Percentiles rank a stretch among this genome's conserved stretches.
Conservation (phyloP, 2,113 vertebrate genomes). For the Erythrocercus mccallii region DNA sequence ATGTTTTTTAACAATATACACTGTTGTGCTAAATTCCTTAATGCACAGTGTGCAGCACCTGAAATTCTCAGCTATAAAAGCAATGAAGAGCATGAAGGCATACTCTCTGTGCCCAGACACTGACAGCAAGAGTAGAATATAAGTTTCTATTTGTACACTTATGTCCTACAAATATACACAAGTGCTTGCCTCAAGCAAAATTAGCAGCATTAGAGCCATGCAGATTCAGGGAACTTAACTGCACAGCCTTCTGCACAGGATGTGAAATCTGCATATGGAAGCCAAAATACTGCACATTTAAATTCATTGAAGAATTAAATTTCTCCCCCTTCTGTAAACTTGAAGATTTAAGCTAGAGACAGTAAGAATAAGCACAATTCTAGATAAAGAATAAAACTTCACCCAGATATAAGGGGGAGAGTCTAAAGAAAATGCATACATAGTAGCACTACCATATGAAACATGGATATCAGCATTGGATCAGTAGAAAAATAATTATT, state of each 20-base stretch:
- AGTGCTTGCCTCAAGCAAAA: not conserved
- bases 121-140: not conserved
- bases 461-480: slow-evolving; percentile 24
- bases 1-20: not conserved
- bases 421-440: not conserved
- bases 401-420: not conserved
- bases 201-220: not conserved
- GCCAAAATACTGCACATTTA: not conserved
- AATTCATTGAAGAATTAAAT: not conserved
- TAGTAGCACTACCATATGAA: slow-evolving; percentile 3
- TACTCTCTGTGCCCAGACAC: not conserved
- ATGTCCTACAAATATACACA: not conserved
- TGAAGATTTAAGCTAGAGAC: slow-evolving; percentile 19
- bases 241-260: not conserved
- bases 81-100: not conserved
- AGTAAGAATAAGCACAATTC: slow-evolving; percentile 2
- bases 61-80: not conserved
- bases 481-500: slow-evolving; percentile 1
- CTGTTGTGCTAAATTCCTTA: not conserved
- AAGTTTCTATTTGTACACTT: not conserved
- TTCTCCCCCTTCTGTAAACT: not conserved
- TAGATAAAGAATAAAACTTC: slow-evolving; percentile 13
- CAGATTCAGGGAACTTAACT: not conserved
- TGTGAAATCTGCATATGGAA: not conserved
- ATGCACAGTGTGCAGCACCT: not conserved